Conservation (phyloP, 2,797 vertebrate species). For the Muscicapa striata region DNA sequence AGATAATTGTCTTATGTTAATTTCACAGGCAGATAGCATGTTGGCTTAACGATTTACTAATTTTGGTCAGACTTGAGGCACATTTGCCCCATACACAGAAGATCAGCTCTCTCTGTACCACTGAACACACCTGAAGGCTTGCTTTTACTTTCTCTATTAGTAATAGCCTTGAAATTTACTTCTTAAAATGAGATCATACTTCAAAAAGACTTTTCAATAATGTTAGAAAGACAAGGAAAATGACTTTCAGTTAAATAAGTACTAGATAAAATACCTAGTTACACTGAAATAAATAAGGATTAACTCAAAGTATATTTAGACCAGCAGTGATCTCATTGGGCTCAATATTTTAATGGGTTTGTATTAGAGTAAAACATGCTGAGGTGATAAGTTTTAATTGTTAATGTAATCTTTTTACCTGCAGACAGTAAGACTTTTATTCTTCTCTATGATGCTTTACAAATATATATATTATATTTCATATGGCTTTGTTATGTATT, state of each 20-base stretch:
- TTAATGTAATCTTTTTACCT: neutral
- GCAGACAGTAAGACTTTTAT: neutral
- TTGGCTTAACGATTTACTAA: neutral
- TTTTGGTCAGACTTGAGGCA: neutral
- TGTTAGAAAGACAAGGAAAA: neutral
- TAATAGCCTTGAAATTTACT: neutral
- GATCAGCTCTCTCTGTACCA: neutral
- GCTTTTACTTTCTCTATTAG: neutral
- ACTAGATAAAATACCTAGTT: neutral
- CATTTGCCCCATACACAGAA: neutral
- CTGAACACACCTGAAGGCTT: neutral
- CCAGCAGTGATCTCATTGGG: neutral
- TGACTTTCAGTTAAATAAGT: neutral
- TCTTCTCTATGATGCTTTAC: neutral
- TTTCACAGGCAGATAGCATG: neutral
- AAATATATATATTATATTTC: neutral
- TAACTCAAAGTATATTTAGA: neutral
- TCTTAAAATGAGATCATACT: neutral
- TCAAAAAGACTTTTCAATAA: neutral
- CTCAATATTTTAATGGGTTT: neutral
- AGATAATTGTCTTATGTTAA: neutral
- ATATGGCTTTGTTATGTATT: neutral
- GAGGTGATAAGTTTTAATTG: neutral
- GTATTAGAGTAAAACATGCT: neutral
- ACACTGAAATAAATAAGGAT: neutral